Evolutionary conservation across 2,888 invertebrate species (phyloP).

Genomic region (Mesochorus sp.): DNA sequence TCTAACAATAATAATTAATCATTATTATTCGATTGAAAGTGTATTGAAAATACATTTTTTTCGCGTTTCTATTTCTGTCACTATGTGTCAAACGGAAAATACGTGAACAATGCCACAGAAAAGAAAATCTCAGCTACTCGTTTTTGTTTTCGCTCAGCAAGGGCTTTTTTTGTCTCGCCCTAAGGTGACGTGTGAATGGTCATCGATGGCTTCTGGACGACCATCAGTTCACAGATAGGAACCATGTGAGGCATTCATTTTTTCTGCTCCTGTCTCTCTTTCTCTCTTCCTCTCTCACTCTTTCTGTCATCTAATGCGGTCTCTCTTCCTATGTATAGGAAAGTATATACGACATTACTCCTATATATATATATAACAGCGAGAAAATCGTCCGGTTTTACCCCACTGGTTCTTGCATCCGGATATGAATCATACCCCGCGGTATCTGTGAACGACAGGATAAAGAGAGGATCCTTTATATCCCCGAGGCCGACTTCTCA

Average conservation of each 20-base stretch:
- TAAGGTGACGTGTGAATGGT: constrained; percentile 56
- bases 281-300: constrained; percentile 4
- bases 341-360: constrained; percentile 32
- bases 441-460: constrained; percentile 71
- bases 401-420: constrained; percentile 52
- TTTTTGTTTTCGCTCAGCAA: constrained; percentile 31
- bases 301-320: not conserved
- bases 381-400: constrained; percentile 54
- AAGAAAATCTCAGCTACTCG: constrained; percentile 31
- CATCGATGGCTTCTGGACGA: constrained; percentile 58
- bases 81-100: constrained; percentile 11
- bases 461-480: constrained; percentile 66
- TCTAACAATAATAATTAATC: too few relatives aligned
- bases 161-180: constrained; percentile 35
- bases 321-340: constrained; percentile 2
- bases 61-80: too few relatives aligned
- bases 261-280: constrained; percentile 2
- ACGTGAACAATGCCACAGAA: constrained; percentile 21
- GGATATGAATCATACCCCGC: constrained; percentile 70
- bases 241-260: constrained; percentile 33
- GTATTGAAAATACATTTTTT: too few relatives aligned
- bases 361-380: constrained; percentile 28
- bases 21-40: too few relatives aligned
- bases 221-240: constrained; percentile 35
- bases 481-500: constrained; percentile 35